Evolutionary conservation across 2,113 vertebrate genomes (phyloP), one percentile per base, ranked within the genome.

Genomic region (Panthera tigris): DNA sequence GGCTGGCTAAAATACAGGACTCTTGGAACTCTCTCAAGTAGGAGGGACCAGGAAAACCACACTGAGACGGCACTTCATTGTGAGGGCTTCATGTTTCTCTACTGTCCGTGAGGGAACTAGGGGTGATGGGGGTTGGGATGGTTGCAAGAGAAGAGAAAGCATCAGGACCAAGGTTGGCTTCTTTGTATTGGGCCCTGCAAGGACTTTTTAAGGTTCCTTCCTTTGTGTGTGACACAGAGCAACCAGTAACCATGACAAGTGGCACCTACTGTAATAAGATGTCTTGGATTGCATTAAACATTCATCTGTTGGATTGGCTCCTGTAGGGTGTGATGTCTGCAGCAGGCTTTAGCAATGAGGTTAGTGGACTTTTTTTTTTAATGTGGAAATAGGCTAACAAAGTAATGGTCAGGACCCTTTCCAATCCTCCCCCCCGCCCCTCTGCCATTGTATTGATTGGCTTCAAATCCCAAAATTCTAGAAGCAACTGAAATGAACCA

Each of bases 201-300:
- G 57, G 68, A 80, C 41, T 73, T 90, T 89, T 71, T 85, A 66
- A 89, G 79, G 19, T 89, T 39, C 25, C 41, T 89, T 84, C 9
- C 41, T 92, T 96, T 94, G 65, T 96, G n/a, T 97, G 61, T 94
- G 69, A 80, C 65, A 93, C 1, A 13, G 33, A 18, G 93, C 95
- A 7, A 61, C 57, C 57, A 61, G 57, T 61, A 61, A 76, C 97
- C 80, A 1, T 94, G 52, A 6, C 31, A 16, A 23, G 16, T 7
- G 36, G 29, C 1, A 29, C 90, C 89, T 97, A 69, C 94, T 97
- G 88, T 97, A 97, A 96, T 0, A n/a, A 97, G 97, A 96, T 57
- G 97, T 78, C 94, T 96, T 96, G 97, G 95, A 95, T 96, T 68
- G 0, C 89, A 93, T 98, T 97, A 98, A 98, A 94, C 94, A 76